A percentile compares a stretch with the other conserved stretches of the same genome.
Evolutionary conservation across 2,113 vertebrate species (phyloP).

Genomic region (Tautogolabrus adspersus): DNA sequence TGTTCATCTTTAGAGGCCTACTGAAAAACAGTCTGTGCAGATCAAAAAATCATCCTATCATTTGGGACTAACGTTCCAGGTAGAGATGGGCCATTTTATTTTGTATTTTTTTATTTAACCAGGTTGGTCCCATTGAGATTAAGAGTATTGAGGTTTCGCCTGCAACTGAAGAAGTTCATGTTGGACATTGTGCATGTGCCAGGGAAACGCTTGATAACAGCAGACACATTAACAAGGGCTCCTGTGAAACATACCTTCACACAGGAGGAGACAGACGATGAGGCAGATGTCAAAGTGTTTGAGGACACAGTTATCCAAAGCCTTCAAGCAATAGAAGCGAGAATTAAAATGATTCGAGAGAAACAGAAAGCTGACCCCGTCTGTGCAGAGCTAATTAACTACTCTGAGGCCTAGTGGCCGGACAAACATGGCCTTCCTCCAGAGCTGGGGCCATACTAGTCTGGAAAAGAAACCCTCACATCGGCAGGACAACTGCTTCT

Average conservation of each 20-base stretch:
- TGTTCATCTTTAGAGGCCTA: too few relatives aligned
- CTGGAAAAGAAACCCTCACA: neutral
- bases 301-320: conserved; percentile 15
- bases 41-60: too few relatives aligned
- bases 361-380: conserved; percentile 15
- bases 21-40: too few relatives aligned
- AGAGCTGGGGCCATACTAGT: conserved; percentile 5
- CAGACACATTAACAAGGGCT: conserved; percentile 28
- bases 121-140: too few relatives aligned
- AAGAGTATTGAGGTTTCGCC: too few relatives aligned
- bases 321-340: conserved; percentile 13
- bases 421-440: neutral
- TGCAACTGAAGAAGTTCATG: conserved; percentile 7
- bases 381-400: conserved; percentile 13
- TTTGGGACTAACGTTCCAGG: too few relatives aligned
- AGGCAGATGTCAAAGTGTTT: conserved; percentile 40
- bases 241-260: neutral
- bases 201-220: conserved; percentile 42
- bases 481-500: neutral
- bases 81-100: too few relatives aligned
- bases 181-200: conserved; percentile 39
- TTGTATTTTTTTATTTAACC: too few relatives aligned
- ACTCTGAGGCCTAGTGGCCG: conserved; percentile 6
- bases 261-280: neutral
- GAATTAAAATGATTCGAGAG: conserved; percentile 2